A percentile compares a stretch with the other conserved stretches of the same genome.
These are phyloP conservation scores for Yponomeuta evonymella DNA, from an alignment of 2,888 invertebrate species.

Conservation along the genomic window DNA sequence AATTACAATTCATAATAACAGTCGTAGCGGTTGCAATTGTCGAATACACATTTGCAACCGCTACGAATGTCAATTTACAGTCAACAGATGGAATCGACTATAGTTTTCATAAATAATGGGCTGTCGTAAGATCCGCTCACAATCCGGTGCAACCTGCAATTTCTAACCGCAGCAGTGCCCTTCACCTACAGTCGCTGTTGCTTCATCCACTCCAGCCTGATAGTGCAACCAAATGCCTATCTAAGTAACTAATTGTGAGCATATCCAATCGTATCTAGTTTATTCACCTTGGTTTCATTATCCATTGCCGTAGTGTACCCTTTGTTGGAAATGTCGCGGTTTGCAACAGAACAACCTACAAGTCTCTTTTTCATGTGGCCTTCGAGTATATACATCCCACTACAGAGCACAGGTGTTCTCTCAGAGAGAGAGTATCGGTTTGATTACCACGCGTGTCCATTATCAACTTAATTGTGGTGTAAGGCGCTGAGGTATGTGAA, in stretches of 20 bases:
- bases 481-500: no score
- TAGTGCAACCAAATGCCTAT: background rate
- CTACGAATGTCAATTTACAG: background rate
- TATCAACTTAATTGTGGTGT: no score
- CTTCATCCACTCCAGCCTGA: background rate
- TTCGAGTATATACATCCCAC: no score
- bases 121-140: conserved; percentile 39
- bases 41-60: no score
- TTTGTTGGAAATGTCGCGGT: background rate
- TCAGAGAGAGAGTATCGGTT: no score
- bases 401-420: no score
- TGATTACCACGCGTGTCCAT: no score
- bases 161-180: conserved; percentile 36
- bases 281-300: background rate
- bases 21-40: no score
- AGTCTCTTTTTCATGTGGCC: no score
- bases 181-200: conserved; percentile 35
- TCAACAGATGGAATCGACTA: conserved; percentile 14
- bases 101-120: conserved; percentile 20
- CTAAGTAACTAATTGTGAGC: background rate
- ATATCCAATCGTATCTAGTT: background rate
- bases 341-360: background rate
- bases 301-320: background rate
- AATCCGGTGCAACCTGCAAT: conserved; percentile 45
- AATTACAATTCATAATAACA: no score